These are phyloP conservation scores for Drosophila kohkoa DNA, from an alignment of 1,140 invertebrate species.

Conservation along the genomic window DNA sequence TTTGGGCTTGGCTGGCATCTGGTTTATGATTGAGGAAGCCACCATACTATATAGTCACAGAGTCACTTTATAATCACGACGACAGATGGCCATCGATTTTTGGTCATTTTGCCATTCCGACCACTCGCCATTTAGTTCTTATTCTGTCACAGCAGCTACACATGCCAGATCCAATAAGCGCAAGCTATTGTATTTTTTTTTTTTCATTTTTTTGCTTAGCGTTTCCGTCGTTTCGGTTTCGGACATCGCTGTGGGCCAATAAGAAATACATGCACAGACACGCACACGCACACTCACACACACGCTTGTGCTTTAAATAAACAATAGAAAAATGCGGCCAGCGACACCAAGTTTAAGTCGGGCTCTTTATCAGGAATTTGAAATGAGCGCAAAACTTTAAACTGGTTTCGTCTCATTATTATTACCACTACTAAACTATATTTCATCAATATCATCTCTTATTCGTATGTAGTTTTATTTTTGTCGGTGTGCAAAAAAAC, in stretches of 20 bases:
- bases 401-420: conserved; percentile 62
- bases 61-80: neutral
- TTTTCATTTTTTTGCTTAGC: conserved; percentile 45
- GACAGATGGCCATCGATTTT: conserved; percentile 31
- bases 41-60: neutral
- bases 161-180: conserved; percentile 34
- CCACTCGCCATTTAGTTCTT: neutral
- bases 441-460: conserved; percentile 28
- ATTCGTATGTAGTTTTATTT: conserved; percentile 21
- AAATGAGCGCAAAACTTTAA: conserved; percentile 56
- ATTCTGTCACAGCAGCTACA: conserved; percentile 26
- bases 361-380: conserved; percentile 64
- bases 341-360: conserved; percentile 13
- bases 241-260: conserved; percentile 23
- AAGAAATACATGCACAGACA: conserved; percentile 40
- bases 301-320: conserved; percentile 23
- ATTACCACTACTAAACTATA: conserved; percentile 10
- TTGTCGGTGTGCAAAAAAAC: conserved; percentile 32
- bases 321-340: conserved; percentile 49
- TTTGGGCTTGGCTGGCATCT: conserved; percentile 23
- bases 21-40: conserved; percentile 49
- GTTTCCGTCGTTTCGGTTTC: conserved; percentile 50
- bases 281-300: conserved; percentile 10
- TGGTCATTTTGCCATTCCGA: neutral
- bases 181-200: conserved; percentile 43